These are phyloP conservation scores for Orthonychiurus folsomi DNA, from an alignment of 2,888 invertebrate genomes.

Conservation along the genomic window DNA sequence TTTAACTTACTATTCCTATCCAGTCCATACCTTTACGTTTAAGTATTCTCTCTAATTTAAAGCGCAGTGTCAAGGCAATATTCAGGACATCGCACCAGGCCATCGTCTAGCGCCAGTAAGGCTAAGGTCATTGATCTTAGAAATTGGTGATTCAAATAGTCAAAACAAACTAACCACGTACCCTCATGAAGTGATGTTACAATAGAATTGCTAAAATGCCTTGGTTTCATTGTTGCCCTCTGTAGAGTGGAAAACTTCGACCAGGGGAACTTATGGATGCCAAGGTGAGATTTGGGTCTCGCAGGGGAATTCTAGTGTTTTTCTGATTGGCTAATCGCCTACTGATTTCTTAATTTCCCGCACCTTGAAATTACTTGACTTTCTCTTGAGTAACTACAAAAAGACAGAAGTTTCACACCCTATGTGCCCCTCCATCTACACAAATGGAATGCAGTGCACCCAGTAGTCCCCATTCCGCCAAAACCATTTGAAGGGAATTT, in stretches of 20 bases:
- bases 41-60: too few species aligned
- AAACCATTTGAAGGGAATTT: too few species aligned
- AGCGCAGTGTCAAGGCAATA: too few species aligned
- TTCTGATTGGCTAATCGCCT: constrained; percentile 7
- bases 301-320: neutral
- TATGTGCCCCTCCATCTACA: neutral
- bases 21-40: too few species aligned
- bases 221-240: constrained; percentile 18
- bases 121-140: too few species aligned
- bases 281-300: constrained; percentile 51
- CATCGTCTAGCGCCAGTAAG: too few species aligned
- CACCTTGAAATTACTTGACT: neutral
- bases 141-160: too few species aligned
- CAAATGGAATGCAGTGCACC: neutral
- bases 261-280: constrained; percentile 67
- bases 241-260: constrained; percentile 63
- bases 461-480: neutral
- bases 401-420: neutral
- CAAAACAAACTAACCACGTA: too few species aligned
- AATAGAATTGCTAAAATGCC: neutral
- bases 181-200: too few species aligned
- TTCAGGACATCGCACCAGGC: too few species aligned
- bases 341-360: neutral
- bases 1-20: neutral
- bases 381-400: neutral